These are phyloP conservation scores for Sylvia atricapilla DNA, from an alignment of 2,113 vertebrate species.

Conservation along the genomic window DNA sequence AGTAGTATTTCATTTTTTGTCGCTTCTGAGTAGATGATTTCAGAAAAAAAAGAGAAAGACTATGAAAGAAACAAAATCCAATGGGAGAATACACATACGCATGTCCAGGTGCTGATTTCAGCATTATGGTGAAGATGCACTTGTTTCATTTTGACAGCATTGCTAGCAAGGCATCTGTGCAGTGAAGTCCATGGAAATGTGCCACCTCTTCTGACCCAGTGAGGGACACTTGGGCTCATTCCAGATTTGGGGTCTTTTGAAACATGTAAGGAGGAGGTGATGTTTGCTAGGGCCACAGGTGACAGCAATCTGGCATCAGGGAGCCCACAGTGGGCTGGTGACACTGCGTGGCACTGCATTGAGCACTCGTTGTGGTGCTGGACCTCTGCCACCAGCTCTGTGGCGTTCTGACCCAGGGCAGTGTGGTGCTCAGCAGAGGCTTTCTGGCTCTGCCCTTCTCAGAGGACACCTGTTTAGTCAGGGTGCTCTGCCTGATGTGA, in stretches of 20 bases:
- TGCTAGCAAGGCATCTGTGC: background rate
- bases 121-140: fast-evolving
- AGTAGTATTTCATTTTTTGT: background rate
- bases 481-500: background rate
- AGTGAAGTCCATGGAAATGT: background rate
- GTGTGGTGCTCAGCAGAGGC: background rate
- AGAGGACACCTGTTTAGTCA: background rate
- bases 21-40: background rate
- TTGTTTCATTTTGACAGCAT: background rate
- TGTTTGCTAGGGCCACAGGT: background rate
- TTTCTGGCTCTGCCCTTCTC: background rate
- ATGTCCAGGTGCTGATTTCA: background rate
- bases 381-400: background rate
- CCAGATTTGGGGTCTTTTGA: background rate
- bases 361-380: fast-evolving
- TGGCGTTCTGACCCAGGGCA: background rate
- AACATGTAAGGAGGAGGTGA: background rate
- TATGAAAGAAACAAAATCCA: background rate
- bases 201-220: background rate
- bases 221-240: background rate
- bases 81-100: fast-evolving
- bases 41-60: background rate
- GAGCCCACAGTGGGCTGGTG: background rate
- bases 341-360: fast-evolving
- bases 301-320: fast-evolving